Conservation (phyloP, 2,113 vertebrate species). For the Motacilla tschutschensis region DNA sequence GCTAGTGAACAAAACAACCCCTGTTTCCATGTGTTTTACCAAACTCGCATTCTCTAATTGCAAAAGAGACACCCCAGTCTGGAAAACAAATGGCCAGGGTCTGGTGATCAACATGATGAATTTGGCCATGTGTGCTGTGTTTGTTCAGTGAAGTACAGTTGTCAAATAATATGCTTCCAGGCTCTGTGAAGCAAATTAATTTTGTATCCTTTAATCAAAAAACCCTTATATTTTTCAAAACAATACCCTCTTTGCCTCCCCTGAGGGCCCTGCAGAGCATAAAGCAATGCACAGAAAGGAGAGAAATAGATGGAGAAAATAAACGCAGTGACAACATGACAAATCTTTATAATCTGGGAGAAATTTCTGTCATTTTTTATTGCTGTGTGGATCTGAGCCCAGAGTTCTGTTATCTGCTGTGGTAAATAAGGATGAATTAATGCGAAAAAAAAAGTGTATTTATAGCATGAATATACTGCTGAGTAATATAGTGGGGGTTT, state of each 20-base stretch:
- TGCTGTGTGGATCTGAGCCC: constrained; percentile 30
- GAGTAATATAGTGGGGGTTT: constrained; percentile 14
- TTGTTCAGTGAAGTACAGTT: constrained; percentile 42
- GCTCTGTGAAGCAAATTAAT: constrained; percentile 65
- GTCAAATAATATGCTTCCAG: constrained; percentile 63
- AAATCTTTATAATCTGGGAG: constrained; percentile 58
- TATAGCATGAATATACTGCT: constrained; percentile 28
- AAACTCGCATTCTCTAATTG: background rate
- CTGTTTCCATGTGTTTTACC: background rate
- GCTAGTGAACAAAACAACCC: background rate
- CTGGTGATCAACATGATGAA: constrained; percentile 15
- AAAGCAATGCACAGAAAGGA: constrained; percentile 37
- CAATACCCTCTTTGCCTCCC: constrained; percentile 28
- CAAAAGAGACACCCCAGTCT: background rate
- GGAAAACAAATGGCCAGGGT: constrained; percentile 28
- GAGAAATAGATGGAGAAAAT: constrained; percentile 48
- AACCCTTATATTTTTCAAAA: constrained; percentile 54
- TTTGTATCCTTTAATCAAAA: constrained; percentile 65
- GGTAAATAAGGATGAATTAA: constrained; percentile 61
- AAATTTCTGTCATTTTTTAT: constrained; percentile 43
- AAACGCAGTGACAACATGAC: constrained; percentile 58
- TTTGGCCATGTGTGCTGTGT: constrained; percentile 48
- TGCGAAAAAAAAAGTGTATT: constrained; percentile 5
- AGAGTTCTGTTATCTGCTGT: constrained; percentile 42
- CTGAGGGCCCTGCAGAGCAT: constrained; percentile 15